Conservation (phyloP, 2,888 invertebrate species). For the Endotricha flammealis region DNA sequence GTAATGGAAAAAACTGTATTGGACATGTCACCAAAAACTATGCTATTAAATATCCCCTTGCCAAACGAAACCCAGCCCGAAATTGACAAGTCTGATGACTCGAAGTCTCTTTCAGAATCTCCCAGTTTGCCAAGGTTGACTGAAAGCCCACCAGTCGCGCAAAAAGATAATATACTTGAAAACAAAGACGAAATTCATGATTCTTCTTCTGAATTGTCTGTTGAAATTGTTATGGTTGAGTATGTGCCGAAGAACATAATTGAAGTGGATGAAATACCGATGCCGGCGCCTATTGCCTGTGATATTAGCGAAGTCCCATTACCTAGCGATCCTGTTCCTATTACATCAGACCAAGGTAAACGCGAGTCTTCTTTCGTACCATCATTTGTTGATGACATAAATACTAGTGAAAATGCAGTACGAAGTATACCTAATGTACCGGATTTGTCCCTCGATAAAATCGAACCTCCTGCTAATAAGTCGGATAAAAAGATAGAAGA, state of each 20-base stretch:
- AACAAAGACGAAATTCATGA: slow-evolving; percentile 21
- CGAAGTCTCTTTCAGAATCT: slow-evolving; percentile 63
- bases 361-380: slow-evolving; percentile 80
- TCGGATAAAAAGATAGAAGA: slow-evolving; percentile 82
- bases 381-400: slow-evolving; percentile 69
- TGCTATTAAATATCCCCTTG: slow-evolving; percentile 58
- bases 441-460: slow-evolving; percentile 47
- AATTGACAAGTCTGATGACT: slow-evolving; percentile 49
- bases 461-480: slow-evolving; percentile 47
- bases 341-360: slow-evolving; percentile 31
- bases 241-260: slow-evolving; percentile 44
- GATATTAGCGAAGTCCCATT: slow-evolving; percentile 70
- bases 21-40: slow-evolving; percentile 46
- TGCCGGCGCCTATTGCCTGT: slow-evolving; percentile 58
- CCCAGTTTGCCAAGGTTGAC: slow-evolving; percentile 81
- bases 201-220: slow-evolving; percentile 18
- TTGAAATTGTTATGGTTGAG: slow-evolving; percentile 37
- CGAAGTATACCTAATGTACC: slow-evolving; percentile 84
- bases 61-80: slow-evolving; percentile 48
- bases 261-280: slow-evolving; percentile 60
- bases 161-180: slow-evolving; percentile 35
- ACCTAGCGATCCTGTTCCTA: slow-evolving; percentile 48
- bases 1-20: slow-evolving; percentile 30
- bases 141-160: slow-evolving; percentile 77
- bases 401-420: slow-evolving; percentile 87